Evolutionary conservation across 2,113 vertebrate species (phyloP).

Genomic region (Xenopus laevis): DNA sequence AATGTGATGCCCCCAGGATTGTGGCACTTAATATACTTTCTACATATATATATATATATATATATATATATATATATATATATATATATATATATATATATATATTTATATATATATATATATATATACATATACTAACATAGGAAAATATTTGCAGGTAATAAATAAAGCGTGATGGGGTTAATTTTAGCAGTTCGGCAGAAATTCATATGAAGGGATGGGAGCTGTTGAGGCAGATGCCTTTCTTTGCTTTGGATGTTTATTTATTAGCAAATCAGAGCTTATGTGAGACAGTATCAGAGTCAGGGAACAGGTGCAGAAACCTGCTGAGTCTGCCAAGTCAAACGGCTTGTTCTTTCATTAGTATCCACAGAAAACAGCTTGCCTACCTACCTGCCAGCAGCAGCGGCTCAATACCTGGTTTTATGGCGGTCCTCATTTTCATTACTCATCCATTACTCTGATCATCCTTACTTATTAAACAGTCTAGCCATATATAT

Average conservation of each 20-base stretch:
- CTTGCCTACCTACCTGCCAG: constrained; percentile 57
- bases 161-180: background rate
- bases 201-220: constrained; percentile 34
- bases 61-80: no score
- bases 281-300: constrained; percentile 66
- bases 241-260: constrained; percentile 72
- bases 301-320: constrained; percentile 73
- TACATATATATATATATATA: no score
- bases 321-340: constrained; percentile 69
- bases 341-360: constrained; percentile 66
- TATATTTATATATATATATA: no score
- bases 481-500: no score
- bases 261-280: constrained; percentile 74
- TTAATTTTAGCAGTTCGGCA: constrained; percentile 12
- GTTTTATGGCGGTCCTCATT: constrained; percentile 65
- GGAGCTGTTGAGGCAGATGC: constrained; percentile 68
- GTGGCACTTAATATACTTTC: no score
- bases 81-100: no score
- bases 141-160: no score
- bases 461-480: no score
- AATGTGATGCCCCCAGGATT: no score
- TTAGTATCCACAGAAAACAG: constrained; percentile 67
- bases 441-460: constrained; percentile 52
- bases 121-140: no score
- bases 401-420: constrained; percentile 64